Base-by-base conservation (phyloP, 2,113 vertebrate species). In the Microcebus lehilahytsara region DNA sequence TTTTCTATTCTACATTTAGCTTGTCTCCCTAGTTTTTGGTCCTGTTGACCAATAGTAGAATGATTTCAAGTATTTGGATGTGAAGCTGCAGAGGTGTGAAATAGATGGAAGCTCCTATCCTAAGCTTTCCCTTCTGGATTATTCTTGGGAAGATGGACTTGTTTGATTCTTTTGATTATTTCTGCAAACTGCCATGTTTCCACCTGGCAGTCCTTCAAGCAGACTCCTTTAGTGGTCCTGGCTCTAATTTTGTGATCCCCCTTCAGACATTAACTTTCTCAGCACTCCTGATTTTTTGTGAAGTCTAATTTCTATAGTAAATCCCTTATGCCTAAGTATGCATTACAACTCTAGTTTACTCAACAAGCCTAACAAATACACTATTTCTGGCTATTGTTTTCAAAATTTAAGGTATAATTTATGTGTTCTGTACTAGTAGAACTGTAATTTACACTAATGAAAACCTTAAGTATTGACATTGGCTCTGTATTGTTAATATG, bases 371-470 rank as follows among this genome's bases (percentile, higher is more conserved):
- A 51, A 71, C 22, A 80, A 56, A 64, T 23, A 40, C 2, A 27
- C 25, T 94, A 19, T 69, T 75, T 75, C 16, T 58, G 79, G 16
- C 3, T 42, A 46, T 89, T 92, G 34, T 79, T 40, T 42, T 81
- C 74, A 67, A 34, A 85, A 75, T 69, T 53, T 23, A 92, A 89
- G 34, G 22, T 66, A 71, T 37, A 80, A 51, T 58, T 85, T 89
- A 6, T 40, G 5, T 34, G 2, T 89, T 56, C 53, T 56, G 17
- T 19, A 20, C 53, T 56, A 56, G 53, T 56, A 56, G 53, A 6
- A 56, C 17, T 56, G 53, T 56, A 56, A 5, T 56, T 16, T 85
- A 51, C 9, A 78, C 37, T 37, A 85, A 5, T 60, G 6, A 94
- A 64, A 12, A 56, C 30, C 1, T 62, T 72, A 49, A 67, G 67